These are phyloP conservation scores for Rhinichthys klamathensis DNA, from an alignment of 2,113 vertebrate genomes.

Conservation along the genomic window DNA sequence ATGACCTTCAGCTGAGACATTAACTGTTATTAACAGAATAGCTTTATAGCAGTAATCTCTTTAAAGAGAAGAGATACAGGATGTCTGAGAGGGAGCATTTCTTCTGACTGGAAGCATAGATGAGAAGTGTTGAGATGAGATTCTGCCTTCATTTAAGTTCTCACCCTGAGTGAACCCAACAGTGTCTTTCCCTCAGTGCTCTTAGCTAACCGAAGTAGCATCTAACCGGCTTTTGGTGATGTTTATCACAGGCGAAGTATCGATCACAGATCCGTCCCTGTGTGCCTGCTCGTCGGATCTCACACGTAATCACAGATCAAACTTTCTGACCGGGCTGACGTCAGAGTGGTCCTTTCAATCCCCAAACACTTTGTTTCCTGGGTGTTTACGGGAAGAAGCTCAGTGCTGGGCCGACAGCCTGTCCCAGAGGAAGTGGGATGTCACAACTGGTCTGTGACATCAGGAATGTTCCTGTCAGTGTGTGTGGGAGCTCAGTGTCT, in stretches of 20 bases:
- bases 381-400: constrained; percentile 27
- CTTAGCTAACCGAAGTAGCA: neutral
- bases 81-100: neutral
- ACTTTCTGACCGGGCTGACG: neutral
- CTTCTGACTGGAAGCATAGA: neutral
- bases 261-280: neutral
- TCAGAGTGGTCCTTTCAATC: constrained; percentile 15
- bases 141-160: neutral
- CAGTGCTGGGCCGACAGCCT: constrained; percentile 54
- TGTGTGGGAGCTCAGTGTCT: constrained; percentile 46
- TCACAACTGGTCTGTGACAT: constrained; percentile 52
- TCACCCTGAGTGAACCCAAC: neutral
- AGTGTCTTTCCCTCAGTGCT: neutral
- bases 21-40: neutral
- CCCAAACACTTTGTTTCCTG: neutral
- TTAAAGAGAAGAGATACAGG: constrained; percentile 23
- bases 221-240: neutral
- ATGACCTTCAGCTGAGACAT: constrained; percentile 52
- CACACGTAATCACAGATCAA: neutral
- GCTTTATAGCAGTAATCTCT: constrained; percentile 33
- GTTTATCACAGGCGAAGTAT: constrained; percentile 17
- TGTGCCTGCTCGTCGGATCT: neutral
- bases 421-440: constrained; percentile 52
- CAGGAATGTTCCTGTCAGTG: constrained; percentile 51
- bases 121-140: neutral